These are phyloP conservation scores for Parauchenoglanis punctatus DNA, from an alignment of 2,797 vertebrate genomes.

Conservation along the genomic window DNA sequence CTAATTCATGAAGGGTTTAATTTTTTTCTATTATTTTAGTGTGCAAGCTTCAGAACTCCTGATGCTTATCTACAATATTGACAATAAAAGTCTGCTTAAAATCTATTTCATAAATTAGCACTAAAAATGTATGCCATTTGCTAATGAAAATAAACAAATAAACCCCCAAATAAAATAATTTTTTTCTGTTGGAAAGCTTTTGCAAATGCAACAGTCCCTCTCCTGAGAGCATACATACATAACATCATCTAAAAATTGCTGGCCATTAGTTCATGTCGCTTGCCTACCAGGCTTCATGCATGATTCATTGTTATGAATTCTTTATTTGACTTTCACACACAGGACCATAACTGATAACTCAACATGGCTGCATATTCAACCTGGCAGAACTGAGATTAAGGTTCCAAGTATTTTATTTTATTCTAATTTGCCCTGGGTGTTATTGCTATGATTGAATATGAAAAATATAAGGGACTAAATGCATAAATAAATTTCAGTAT, in stretches of 20 bases:
- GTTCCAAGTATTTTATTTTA: not conserved
- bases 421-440: not conserved
- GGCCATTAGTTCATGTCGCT: not conserved
- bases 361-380: not conserved
- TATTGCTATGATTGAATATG: not conserved
- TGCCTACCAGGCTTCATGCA: not conserved
- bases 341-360: not conserved
- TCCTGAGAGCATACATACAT: not conserved
- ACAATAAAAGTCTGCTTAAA: not conserved
- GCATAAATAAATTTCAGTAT: not conserved
- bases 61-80: not conserved
- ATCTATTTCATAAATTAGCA: not conserved
- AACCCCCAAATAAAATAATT: not conserved
- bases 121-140: not conserved
- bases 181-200: not conserved
- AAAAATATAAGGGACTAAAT: not conserved
- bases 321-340: slow-evolving; percentile 31
- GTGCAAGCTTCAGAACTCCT: not conserved
- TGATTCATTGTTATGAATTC: slow-evolving; percentile 9
- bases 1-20: not conserved
- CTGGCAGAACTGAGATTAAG: not conserved
- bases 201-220: not conserved
- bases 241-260: not conserved
- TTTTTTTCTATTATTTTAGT: not conserved
- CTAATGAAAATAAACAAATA: too few relatives aligned